phyloP scores from a whole-genome alignment of 2,888 invertebrate species.

The Hymenopus coronatus region DNA sequence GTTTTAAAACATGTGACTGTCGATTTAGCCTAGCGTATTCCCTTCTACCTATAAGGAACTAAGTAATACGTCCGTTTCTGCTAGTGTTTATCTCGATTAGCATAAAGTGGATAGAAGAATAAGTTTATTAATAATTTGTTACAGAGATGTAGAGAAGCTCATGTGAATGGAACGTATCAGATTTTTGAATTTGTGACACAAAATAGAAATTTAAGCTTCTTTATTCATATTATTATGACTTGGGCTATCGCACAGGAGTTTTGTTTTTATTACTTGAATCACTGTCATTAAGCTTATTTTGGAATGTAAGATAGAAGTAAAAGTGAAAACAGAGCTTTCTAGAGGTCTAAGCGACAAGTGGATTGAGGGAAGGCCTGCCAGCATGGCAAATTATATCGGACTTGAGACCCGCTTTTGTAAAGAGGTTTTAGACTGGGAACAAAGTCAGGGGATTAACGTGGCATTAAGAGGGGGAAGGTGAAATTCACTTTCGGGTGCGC shows the following conservation, averaged over 20 bases:
- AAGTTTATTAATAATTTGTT: too few relatives aligned
- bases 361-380: neutral
- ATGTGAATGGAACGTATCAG: too few relatives aligned
- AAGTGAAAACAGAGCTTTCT: neutral
- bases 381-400: conserved; percentile 11
- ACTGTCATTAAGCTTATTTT: neutral
- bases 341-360: neutral
- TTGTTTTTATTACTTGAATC: neutral
- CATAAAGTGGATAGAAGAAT: too few relatives aligned
- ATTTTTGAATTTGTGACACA: neutral
- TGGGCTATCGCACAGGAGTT: neutral
- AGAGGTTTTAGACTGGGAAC: conserved; percentile 14
- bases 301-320: neutral
- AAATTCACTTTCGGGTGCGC: conserved; percentile 15
- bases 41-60: too few relatives aligned
- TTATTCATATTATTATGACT: neutral
- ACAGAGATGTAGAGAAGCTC: too few relatives aligned
- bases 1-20: too few relatives aligned
- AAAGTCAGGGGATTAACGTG: conserved; percentile 19
- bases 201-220: neutral
- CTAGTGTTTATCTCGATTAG: too few relatives aligned
- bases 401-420: conserved; percentile 11
- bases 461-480: conserved; percentile 17
- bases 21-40: too few relatives aligned
- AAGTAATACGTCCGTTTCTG: too few relatives aligned